Evolutionary conservation across 1,140 invertebrate genomes (phyloP), one percentile per base, ranked within the genome.

Genomic region (Aphelenchoides besseyi): DNA sequence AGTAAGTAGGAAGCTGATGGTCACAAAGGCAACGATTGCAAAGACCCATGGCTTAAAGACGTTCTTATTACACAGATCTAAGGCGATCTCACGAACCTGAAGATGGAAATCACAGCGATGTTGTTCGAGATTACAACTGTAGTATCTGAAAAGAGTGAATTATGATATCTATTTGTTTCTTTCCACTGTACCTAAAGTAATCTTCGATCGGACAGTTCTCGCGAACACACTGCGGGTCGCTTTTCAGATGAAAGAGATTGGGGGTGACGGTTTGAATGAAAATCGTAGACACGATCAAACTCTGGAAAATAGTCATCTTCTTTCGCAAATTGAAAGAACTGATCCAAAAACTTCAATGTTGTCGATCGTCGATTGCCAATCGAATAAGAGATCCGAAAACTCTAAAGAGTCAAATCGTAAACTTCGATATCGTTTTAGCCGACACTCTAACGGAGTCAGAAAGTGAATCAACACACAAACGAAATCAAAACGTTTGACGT

Each of bases 31-130:
- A 37, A 66, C 32, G 2, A 66, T 29, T 66, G 63, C 63, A 53
- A 66, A 66, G 28, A 66, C 16, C 63, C 63, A 66, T 12, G 63
- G 63, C 63, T 66, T 16, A 66, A 66, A 37, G n/a, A 36, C n/a
- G 2, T n/a, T 18, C 1, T 61, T n/a, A 36, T 61, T 35, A 30
- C 26, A 30, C 1, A 18, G n/a, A n/a, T n/a, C n/a, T n/a, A n/a
- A 18, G 30, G 28, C n/a, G 30, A 30, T 9, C n/a, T 61, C 1
- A 18, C 32, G 12, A 33, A 30, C 63, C 63, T 66, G 63, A 16
- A 66, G 32, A 53, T 66, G 1, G 3, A 66, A 66, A 30, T 66
- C 63, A 53, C 63, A 66, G 30, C 63, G n/a, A 29, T 30, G n/a
- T 36, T 18, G n/a, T 8, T 5, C 18, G 5, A 5, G 5, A 35